Percentiles rank a stretch among this genome's conserved stretches.
Conservation (phyloP, 2,113 vertebrate species). For the Alosa alosa region DNA sequence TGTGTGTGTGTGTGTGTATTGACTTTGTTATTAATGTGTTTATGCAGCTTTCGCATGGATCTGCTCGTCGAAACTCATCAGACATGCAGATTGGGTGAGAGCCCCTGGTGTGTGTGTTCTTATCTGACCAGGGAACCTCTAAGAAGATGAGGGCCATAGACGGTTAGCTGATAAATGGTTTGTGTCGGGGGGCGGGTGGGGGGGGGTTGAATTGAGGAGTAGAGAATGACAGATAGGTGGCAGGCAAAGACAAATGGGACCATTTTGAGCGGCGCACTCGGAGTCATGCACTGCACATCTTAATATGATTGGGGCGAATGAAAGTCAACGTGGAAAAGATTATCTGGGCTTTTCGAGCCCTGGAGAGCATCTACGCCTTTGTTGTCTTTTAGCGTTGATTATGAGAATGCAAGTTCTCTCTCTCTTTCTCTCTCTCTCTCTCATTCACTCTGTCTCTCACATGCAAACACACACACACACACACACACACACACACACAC, state of each 20-base stretch:
- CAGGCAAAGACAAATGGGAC: conserved; percentile 31
- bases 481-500: background rate
- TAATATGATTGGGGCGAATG: conserved; percentile 25
- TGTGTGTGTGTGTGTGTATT: background rate
- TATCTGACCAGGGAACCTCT: background rate
- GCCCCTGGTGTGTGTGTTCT: background rate
- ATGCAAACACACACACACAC: background rate
- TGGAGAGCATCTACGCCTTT: background rate
- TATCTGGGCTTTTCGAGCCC: background rate
- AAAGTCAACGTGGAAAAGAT: conserved; percentile 14
- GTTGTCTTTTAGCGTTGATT: background rate
- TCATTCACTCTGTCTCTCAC: background rate
- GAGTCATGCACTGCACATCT: conserved; percentile 22
- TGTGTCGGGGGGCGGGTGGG: conserved; percentile 22
- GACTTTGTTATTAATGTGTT: background rate
- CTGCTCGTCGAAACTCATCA: background rate
- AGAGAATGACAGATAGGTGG: conserved; percentile 32
- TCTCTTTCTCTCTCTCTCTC: background rate
- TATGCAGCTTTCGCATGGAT: background rate
- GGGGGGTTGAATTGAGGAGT: conserved; percentile 15
- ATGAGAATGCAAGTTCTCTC: background rate
- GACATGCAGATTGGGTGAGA: background rate
- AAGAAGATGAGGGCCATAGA: background rate
- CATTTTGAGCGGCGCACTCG: conserved; percentile 23
- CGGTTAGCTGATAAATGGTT: conserved; percentile 36